These are phyloP conservation scores for Rynchops niger DNA, from an alignment of 2,113 vertebrate genomes.

Conservation along the genomic window DNA sequence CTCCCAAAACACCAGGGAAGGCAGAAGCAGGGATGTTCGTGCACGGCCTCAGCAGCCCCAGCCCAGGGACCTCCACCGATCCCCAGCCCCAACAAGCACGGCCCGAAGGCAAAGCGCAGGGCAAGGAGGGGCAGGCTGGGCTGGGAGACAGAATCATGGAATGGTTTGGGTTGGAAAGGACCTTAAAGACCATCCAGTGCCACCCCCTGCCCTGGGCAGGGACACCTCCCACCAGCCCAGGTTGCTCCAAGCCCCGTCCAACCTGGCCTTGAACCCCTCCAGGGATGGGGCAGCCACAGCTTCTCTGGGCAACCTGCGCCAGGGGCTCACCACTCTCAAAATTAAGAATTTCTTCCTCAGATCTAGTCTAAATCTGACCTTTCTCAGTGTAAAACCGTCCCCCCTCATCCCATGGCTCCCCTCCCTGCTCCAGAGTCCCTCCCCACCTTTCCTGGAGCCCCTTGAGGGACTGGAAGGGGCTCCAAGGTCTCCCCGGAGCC, in stretches of 20 bases:
- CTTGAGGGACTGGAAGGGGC: no score
- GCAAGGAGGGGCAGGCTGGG: neutral
- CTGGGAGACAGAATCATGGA: neutral
- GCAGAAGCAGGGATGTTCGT: neutral
- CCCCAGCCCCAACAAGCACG: neutral
- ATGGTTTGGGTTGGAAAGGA: neutral
- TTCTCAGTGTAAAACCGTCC: neutral
- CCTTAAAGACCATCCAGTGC: neutral
- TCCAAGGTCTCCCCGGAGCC: no score
- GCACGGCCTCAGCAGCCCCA: neutral
- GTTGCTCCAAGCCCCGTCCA: neutral
- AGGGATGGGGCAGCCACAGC: neutral
- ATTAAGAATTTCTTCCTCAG: neutral
- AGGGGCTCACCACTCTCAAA: neutral
- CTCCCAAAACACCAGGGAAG: fast-evolving
- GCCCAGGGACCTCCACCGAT: neutral
- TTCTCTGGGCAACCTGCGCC: neutral
- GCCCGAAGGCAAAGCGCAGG: neutral
- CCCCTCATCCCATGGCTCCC: no score
- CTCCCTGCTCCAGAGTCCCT: no score
- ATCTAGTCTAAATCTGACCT: neutral
- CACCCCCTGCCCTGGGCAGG: neutral
- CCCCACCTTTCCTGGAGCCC: no score
- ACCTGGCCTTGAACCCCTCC: neutral
- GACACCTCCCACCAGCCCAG: neutral